phyloP scores from a whole-genome alignment of 1,140 invertebrate genomes.

The Agrilus planipennis region DNA sequence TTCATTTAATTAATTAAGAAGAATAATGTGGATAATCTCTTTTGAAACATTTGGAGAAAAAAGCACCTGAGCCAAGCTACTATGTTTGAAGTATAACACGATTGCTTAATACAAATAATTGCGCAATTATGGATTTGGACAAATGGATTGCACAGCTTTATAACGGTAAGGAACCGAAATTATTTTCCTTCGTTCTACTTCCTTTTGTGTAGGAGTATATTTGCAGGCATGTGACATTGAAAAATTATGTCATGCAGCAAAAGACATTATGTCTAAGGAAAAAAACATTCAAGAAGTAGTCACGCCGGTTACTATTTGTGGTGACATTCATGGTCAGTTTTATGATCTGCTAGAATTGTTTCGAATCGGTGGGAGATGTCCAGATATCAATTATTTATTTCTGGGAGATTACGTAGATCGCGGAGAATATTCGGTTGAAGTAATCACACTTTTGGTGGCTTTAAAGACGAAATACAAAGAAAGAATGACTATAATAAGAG shows the following conservation, averaged over 20 bases:
- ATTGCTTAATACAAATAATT: no score
- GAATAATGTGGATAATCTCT: no score
- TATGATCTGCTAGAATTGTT: slow-evolving; percentile 99
- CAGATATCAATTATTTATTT: slow-evolving; percentile 99
- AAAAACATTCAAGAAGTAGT: slow-evolving; percentile 99
- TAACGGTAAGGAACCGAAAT: slow-evolving; percentile 98
- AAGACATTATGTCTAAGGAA: slow-evolving; percentile 97
- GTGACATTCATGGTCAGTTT: slow-evolving; percentile 99
- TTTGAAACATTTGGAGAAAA: no score
- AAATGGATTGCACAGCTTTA: slow-evolving; percentile 99
- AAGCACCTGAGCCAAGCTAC: no score
- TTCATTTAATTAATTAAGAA: no score
- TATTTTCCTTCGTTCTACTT: no score
- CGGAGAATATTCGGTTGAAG: slow-evolving; percentile 99
- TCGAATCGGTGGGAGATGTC: slow-evolving; percentile 95
- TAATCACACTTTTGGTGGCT: slow-evolving; percentile 93
- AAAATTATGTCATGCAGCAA: slow-evolving; percentile 69
- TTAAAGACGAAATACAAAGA: slow-evolving; percentile 96
- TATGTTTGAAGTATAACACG: no score
- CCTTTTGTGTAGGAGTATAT: no score
- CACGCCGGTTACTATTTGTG: slow-evolving; percentile 98
- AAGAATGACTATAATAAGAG: slow-evolving; percentile 97
- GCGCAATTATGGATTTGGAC: no score
- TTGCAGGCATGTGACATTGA: no score
- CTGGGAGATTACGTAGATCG: slow-evolving; percentile 99